Base-by-base conservation (phyloP, 1,140 invertebrate genomes). In the Acromyrmex charruanus region DNA sequence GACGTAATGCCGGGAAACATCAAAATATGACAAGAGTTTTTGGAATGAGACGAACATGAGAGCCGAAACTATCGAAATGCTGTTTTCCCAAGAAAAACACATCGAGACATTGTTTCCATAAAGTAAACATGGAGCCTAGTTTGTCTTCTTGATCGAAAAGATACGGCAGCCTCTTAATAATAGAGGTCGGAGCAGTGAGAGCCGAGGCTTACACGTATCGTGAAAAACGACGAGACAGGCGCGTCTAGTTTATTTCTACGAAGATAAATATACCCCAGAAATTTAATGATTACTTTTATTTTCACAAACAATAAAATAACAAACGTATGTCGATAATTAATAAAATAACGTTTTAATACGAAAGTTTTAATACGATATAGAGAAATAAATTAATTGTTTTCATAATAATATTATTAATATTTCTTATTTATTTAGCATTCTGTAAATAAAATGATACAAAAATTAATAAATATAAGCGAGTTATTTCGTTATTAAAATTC, bases 111-210 rank as follows among this genome's bases (percentile, higher is more conserved):
- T 74, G 69, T 84, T 84, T 75, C 44, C 39, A 61, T 75, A 84
- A 85, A 85, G 61, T 53, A 79, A 71, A 79, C 74, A 79, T n/a
- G 18, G 16, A 79, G 74, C 6, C 74, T 21, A 49, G 72, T 85
- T 85, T 85, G 51, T 79, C 82, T 85, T 85, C 59, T 85, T 85
- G 82, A 85, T 85, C 82, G 72, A 79, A 85, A 79, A 79, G 82
- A 85, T 85, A 79, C 59, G 51, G 49, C 74, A 85, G 81, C 58
- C 81, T 85, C 72, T 85, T 85, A 75, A 75, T 84, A 84, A 75
- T 51, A 65, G 49, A 85, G 58, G 31, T 77, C 49, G 55, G 16
- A 5, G 21, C n/a, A 18, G 21, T 49, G 14, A 49, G 44, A 84
- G 55, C 55, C 69, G n/a, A 74, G 39, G 51, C 53, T 61, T 82